Base-by-base conservation (phyloP, 2,797 vertebrate genomes). In the Pteropus rufus region DNA sequence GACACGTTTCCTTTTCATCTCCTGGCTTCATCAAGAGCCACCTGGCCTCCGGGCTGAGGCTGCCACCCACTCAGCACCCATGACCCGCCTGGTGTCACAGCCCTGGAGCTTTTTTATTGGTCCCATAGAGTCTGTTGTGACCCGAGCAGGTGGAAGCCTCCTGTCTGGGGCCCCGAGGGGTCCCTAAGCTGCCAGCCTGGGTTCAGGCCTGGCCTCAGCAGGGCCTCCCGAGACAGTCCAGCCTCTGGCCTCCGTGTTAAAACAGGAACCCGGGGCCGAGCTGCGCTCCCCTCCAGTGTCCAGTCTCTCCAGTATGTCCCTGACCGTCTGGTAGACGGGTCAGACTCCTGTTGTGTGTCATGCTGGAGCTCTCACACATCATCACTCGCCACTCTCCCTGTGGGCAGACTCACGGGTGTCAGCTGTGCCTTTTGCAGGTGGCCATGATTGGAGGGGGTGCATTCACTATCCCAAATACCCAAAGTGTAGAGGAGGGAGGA, bases 291-390 rank as follows among this genome's bases (percentile, higher is more conserved):
- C 36, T 64, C 29, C 7, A 11, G 34, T 21, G 6, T 29, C 39
- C 14, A 52, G 65, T 29, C 56, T 58, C 34, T 52, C 60, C 60
- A 10, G 36, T 58, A 11, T n/a, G 52, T 64, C 16, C 54, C 46
- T 24, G 56, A 46, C 8, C 82, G 18, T 62, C 34, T 19, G 0
- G 31, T 52, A 34, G 29, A 24, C 9, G 12, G 1, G 6, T 41
- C 70, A 24, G 23, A 1, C 12, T 26, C 12, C 10, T 9, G 1
- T 15, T 0, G 0, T 0, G 0, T 4, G 7, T 41, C 52, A 9
- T 26, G 62, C 41, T 0, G 0, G 1, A 2, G 29, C 1, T n/a
- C n/a, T 39, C 1, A 0, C 14, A 10, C 1, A 0, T 5, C 0
- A 2, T 2, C 46, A 14, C 39, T 31, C 4, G 4, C 7, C 0